These are phyloP conservation scores for Aphyosemion australe DNA, from an alignment of 2,113 vertebrate species.

Conservation along the genomic window DNA sequence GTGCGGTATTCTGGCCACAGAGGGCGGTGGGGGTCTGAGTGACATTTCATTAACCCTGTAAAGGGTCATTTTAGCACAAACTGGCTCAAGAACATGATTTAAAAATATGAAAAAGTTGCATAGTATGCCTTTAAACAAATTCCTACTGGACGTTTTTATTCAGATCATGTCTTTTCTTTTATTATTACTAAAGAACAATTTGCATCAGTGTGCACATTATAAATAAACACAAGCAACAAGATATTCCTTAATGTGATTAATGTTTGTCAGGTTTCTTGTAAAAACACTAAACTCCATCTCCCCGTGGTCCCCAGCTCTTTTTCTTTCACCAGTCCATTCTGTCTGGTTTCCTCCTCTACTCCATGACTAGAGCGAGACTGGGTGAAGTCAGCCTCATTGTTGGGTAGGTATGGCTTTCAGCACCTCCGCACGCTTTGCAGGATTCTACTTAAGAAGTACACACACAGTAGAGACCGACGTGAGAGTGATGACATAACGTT, in stretches of 20 bases:
- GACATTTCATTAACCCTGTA: no score
- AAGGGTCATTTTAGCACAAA: no score
- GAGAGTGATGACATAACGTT: constrained; percentile 57
- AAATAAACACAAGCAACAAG: not conserved
- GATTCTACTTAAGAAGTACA: constrained; percentile 1
- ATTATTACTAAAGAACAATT: not conserved
- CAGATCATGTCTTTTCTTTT: no score
- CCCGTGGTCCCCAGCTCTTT: constrained; percentile 8
- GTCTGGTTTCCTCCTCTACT: constrained; percentile 52
- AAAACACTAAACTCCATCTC: not conserved
- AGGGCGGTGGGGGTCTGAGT: no score
- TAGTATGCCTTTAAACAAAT: no score
- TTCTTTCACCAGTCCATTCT: constrained; percentile 65
- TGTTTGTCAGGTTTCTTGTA: not conserved
- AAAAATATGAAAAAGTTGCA: no score
- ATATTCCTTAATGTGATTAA: not conserved
- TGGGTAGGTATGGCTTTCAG: constrained; percentile 45
- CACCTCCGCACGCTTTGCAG: constrained; percentile 36
- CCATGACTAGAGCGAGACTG: constrained; percentile 42
- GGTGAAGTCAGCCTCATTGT: constrained; percentile 32
- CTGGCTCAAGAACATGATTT: no score
- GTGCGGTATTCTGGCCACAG: no score
- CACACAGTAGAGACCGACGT: no score
- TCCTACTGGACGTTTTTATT: no score
- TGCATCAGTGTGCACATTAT: not conserved